Percentiles rank a stretch among this genome's conserved stretches.
These are phyloP conservation scores for Melanocharis versteri DNA, from an alignment of 2,113 vertebrate species.

Conservation along the genomic window DNA sequence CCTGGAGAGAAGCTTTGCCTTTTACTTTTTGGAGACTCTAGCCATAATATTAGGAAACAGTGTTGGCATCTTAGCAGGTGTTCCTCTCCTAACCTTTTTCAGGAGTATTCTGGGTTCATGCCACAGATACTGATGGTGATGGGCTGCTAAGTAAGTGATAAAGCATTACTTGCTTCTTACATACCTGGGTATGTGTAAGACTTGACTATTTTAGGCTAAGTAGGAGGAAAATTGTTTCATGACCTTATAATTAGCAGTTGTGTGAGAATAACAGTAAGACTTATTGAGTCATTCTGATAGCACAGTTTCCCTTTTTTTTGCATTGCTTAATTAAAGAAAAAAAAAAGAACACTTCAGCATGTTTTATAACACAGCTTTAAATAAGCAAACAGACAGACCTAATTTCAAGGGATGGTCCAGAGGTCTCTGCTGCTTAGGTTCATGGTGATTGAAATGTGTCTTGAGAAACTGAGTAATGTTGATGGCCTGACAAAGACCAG, in stretches of 20 bases:
- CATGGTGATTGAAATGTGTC: background rate
- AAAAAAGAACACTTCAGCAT: background rate
- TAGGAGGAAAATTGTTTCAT: constrained; percentile 11
- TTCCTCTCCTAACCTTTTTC: background rate
- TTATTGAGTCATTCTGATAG: constrained; percentile 21
- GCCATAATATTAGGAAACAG: background rate
- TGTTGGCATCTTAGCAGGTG: background rate
- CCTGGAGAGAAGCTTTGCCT: background rate
- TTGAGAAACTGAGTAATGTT: background rate
- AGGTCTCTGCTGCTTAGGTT: background rate
- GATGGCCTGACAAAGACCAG: background rate
- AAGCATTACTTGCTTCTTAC: background rate
- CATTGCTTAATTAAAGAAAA: background rate
- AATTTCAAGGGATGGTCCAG: background rate
- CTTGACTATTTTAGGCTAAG: constrained; percentile 17
- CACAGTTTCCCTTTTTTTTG: background rate
- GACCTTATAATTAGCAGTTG: constrained; percentile 17
- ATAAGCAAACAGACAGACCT: background rate
- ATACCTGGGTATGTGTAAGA: background rate
- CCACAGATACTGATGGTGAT: background rate
- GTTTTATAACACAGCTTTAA: constrained; percentile 20
- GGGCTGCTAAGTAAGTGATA: background rate
- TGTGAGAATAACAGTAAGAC: background rate
- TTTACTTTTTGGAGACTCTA: background rate
- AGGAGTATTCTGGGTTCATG: background rate